Conservation (phyloP, 2,888 invertebrate species). For the Apodemia duryi region DNA sequence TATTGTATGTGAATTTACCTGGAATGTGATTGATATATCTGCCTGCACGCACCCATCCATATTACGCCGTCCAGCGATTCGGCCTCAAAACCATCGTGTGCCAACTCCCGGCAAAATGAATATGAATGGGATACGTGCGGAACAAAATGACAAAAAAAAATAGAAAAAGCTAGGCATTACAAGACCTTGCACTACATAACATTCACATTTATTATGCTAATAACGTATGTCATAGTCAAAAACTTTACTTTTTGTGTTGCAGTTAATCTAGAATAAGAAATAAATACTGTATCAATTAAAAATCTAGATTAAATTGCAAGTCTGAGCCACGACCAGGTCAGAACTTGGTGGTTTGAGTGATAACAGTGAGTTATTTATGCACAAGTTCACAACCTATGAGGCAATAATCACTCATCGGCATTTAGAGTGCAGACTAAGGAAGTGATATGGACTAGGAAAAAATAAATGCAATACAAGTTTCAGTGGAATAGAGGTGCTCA, state of each 20-base stretch:
- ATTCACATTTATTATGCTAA: conserved; percentile 59
- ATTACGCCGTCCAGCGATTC: conserved; percentile 56
- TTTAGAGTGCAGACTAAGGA: conserved; percentile 71
- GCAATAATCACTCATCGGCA: conserved; percentile 75
- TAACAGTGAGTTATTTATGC: conserved; percentile 31
- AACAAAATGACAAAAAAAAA: conserved; percentile 75
- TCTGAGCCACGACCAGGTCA: conserved; percentile 33
- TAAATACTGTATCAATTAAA: conserved; percentile 5
- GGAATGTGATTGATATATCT: conserved; percentile 57
- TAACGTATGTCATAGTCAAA: conserved; percentile 34
- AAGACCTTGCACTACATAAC: conserved; percentile 68
- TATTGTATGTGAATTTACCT: conserved; percentile 50
- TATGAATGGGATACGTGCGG: conserved; percentile 81
- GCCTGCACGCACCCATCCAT: conserved; percentile 77
- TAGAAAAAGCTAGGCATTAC: conserved; percentile 70
- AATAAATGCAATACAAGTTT: conserved; percentile 34
- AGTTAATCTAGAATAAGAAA: conserved; percentile 30
- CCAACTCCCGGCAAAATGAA: conserved; percentile 78
- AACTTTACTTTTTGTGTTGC: conserved; percentile 14
- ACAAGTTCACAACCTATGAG: conserved; percentile 34
- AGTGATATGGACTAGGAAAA: conserved; percentile 64
- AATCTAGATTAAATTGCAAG: conserved; percentile 31
- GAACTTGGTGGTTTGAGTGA: conserved; percentile 26
- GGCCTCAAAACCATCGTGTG: conserved; percentile 54
- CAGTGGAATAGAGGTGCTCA: conserved; percentile 29